These are phyloP conservation scores for Miichthys miiuy DNA, from an alignment of 2,797 vertebrate species.

Conservation along the genomic window DNA sequence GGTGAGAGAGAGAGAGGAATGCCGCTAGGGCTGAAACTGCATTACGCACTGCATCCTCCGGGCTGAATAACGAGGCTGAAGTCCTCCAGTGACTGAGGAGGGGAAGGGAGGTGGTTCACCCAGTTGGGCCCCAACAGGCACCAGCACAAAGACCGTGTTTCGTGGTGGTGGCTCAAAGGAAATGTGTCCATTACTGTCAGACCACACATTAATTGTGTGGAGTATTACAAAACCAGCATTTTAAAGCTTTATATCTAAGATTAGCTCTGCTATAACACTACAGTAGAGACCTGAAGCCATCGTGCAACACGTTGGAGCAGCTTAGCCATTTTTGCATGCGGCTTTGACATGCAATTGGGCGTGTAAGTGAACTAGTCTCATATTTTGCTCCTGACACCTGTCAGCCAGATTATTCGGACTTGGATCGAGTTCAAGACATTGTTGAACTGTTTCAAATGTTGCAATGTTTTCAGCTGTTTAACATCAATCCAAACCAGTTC, in stretches of 20 bases:
- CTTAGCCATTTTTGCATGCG: background rate
- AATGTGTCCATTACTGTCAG: slow-evolving; percentile 36
- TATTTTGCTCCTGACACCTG: slow-evolving; percentile 43
- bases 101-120: slow-evolving; percentile 54
- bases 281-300: background rate
- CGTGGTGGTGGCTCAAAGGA: slow-evolving; percentile 28
- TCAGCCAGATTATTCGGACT: slow-evolving; percentile 20
- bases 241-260: slow-evolving; percentile 12
- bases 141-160: slow-evolving; percentile 39
- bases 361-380: slow-evolving; percentile 28
- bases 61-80: slow-evolving; percentile 39
- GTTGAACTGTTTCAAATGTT: slow-evolving; percentile 22
- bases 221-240: background rate
- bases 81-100: slow-evolving; percentile 44
- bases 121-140: slow-evolving; percentile 43
- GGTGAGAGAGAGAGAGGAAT: slow-evolving; percentile 64
- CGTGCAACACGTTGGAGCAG: background rate
- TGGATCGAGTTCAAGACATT: slow-evolving; percentile 43
- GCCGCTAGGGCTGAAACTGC: slow-evolving; percentile 59
- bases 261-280: background rate
- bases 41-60: slow-evolving; percentile 65
- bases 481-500: slow-evolving; percentile 18
- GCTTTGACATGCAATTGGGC: slow-evolving; percentile 23
- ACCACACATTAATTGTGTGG: slow-evolving; percentile 30
- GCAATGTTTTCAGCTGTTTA: slow-evolving; percentile 27